These are phyloP conservation scores for Leptinotarsa lineolata DNA, from an alignment of 1,140 invertebrate genomes.

Conservation along the genomic window DNA sequence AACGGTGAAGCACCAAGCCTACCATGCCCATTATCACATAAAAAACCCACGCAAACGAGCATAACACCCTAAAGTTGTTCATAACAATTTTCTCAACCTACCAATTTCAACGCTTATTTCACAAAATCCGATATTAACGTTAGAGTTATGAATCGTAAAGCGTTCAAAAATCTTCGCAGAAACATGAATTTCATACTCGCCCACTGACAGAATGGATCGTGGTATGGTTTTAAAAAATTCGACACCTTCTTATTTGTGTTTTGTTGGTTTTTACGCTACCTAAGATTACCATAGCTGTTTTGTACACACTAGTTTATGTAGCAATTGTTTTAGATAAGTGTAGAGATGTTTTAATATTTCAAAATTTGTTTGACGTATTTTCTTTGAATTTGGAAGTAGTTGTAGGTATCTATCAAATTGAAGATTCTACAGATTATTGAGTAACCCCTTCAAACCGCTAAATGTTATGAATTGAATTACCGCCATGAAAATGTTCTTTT, in stretches of 20 bases:
- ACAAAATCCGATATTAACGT: not conserved
- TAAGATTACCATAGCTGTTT: not conserved
- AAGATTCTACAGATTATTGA: too few species aligned
- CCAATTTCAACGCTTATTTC: not conserved
- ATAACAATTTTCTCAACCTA: not conserved
- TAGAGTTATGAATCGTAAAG: not conserved
- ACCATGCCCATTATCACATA: not conserved
- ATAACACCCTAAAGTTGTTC: not conserved
- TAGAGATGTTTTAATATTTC: too few species aligned
- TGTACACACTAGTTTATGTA: not conserved
- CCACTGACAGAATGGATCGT: not conserved
- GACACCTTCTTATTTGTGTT: not conserved
- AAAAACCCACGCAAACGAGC: not conserved
- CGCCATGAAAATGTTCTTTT: too few species aligned
- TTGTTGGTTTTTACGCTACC: not conserved
- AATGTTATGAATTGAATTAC: too few species aligned
- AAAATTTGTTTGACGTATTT: too few species aligned
- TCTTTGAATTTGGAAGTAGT: too few species aligned
- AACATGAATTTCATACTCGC: not conserved
- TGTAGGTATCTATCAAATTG: too few species aligned
- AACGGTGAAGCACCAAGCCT: not conserved
- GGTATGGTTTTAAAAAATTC: not conserved
- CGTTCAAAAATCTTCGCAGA: not conserved
- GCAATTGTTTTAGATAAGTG: not conserved
- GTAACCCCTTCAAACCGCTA: too few species aligned